Base-by-base conservation (phyloP, 1,140 invertebrate species). In the Telenomus remus region DNA sequence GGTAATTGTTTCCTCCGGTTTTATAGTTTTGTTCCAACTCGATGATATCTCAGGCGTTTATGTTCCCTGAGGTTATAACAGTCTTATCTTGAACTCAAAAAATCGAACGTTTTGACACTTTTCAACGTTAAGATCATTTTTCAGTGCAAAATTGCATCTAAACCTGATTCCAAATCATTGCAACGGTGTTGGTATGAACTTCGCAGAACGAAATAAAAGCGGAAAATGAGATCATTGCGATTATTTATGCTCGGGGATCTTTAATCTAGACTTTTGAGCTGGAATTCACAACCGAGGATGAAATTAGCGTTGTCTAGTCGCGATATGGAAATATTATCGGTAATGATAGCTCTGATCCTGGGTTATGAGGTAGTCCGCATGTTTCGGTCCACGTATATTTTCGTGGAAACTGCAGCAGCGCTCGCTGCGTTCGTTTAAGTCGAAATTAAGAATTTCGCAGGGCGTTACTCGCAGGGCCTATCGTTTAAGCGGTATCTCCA, bases 401-500 rank as follows among this genome's bases (percentile, higher is more conserved):
- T 85, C 83, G 83, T 85, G 82, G 83, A 84, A 85, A 80, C 79
- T 76, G 73, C 70, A 76, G 73, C 65, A 71, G 74, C 71, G 66
- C 72, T 75, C 65, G 79, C 72, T 56, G 55, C 60, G 68, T 78
- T 83, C 81, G 77, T 81, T 84, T 80, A 80, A 80, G 79, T 78
- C 79, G 80, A 73, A 86, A 85, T 87, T 85, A 85, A 86, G 85
- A 85, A 85, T 87, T 84, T 83, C 84, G 82, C 78, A 84, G 84
- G 85, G 84, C 85, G 83, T 76, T 79, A 79, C 81, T 82, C 79
- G 69, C 79, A 84, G 84, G 82, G 84, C 86, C 86, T 88, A 87
- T 88, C 86, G 86, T 88, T 88, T 87, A 88, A 87, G 82, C 77
- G 79, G 85, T 85, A 88, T 88, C 85, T 87, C 79, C 84, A 86